A percentile compares a stretch with the other conserved stretches of the same genome.
phyloP scores from a whole-genome alignment of 2,113 vertebrate genomes.

The Psettodes erumei region DNA sequence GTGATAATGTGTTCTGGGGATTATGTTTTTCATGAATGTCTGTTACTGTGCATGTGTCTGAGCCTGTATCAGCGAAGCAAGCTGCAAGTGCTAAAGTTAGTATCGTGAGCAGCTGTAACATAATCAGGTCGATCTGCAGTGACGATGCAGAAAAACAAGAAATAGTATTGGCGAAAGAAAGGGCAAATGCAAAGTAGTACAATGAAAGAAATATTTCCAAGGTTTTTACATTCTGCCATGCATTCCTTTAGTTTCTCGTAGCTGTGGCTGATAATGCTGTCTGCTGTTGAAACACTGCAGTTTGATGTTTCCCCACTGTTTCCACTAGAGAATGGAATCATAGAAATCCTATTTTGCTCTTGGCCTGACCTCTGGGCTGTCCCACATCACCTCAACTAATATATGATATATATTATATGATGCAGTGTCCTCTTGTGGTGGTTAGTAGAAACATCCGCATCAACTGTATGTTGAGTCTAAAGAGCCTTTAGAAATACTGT shows the following conservation, averaged over 20 bases:
- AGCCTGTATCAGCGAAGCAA: slow-evolving; percentile 9
- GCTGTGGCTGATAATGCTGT: not conserved
- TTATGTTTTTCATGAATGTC: slow-evolving; percentile 35
- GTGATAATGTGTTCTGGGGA: slow-evolving; percentile 15
- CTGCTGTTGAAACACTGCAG: slow-evolving; percentile 16
- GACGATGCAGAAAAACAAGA: slow-evolving; percentile 45
- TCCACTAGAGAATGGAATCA: slow-evolving; percentile 48
- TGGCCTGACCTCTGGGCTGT: slow-evolving; percentile 48
- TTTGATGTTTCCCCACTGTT: slow-evolving; percentile 3
- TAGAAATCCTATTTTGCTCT: slow-evolving; percentile 48
- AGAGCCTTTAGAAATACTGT: not conserved
- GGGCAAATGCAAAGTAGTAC: not conserved
- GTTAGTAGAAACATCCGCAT: slow-evolving; percentile 16
- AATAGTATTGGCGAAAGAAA: not conserved
- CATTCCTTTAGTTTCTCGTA: not conserved
- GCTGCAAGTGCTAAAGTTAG: slow-evolving; percentile 19
- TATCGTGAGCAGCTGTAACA: slow-evolving; percentile 29
- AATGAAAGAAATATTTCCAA: not conserved
- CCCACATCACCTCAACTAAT: slow-evolving; percentile 16
- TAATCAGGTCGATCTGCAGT: slow-evolving; percentile 51
- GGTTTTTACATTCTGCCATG: not conserved
- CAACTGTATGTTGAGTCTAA: not conserved
- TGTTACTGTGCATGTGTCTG: slow-evolving; percentile 19
- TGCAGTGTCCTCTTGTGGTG: slow-evolving; percentile 68
- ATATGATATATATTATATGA: no score